phyloP scores from a whole-genome alignment of 2,113 vertebrate species.

The Piprites chloris region DNA sequence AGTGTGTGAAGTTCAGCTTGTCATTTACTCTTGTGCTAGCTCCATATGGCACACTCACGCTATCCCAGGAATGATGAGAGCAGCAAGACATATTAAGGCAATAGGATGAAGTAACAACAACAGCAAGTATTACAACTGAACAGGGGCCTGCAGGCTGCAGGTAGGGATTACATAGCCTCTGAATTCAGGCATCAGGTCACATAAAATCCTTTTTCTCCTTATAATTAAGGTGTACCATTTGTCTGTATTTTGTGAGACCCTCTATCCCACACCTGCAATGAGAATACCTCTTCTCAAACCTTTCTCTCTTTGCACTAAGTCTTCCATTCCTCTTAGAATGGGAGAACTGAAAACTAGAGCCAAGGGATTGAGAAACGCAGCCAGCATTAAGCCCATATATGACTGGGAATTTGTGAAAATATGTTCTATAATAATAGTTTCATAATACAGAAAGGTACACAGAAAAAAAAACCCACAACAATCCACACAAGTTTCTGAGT shows the following conservation, averaged over 20 bases:
- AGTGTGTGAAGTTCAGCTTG: not conserved
- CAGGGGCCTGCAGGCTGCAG: accelerated
- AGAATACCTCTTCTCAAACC: not conserved
- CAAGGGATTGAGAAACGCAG: not conserved
- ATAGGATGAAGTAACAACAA: not conserved
- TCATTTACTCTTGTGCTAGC: not conserved
- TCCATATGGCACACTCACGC: not conserved
- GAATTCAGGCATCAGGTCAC: not conserved
- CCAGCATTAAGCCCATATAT: not conserved
- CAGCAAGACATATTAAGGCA: not conserved
- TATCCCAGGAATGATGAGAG: not conserved
- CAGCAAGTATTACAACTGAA: not conserved
- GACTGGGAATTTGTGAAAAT: not conserved
- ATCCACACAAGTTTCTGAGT: not conserved
- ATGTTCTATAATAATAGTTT: not conserved
- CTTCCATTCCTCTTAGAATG: not conserved
- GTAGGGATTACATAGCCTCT: not conserved
- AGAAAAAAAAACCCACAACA: not conserved
- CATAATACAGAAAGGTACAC: not conserved
- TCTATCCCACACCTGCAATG: not conserved
- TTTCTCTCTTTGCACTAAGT: not conserved
- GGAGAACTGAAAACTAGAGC: not conserved
- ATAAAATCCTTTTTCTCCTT: not conserved
- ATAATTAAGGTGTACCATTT: not conserved
- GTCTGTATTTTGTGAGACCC: not conserved